phyloP scores from a whole-genome alignment of 30 jellyfish, hydroid and myxozoan genomes.

The Pseudorhiza aurosa region DNA sequence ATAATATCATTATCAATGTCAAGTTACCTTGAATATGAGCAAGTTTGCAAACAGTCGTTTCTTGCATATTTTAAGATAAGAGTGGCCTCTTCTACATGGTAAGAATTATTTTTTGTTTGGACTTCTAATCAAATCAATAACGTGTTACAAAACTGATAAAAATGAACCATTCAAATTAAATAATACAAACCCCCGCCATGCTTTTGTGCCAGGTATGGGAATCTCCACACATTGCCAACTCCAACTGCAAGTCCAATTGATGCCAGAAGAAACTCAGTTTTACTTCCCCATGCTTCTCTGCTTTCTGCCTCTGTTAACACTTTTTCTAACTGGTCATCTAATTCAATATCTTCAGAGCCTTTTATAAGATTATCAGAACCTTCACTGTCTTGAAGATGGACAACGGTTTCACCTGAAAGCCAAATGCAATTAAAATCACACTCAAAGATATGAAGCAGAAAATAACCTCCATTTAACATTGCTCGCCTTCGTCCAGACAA shows the following conservation, averaged over 20 bases:
- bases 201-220: conserved; percentile 93
- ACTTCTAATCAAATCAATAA: no score
- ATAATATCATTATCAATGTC: no score
- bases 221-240: conserved; percentile 99
- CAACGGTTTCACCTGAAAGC: conserved; percentile 48
- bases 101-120: no score
- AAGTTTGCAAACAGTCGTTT: no score
- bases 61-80: no score
- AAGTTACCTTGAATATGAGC: no score
- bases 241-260: conserved; percentile 99
- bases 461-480: background rate
- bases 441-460: background rate
- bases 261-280: conserved; percentile 94
- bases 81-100: no score
- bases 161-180: background rate
- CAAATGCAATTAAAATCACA: background rate
- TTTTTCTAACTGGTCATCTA: conserved; percentile 51
- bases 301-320: conserved; percentile 78
- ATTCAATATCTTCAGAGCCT: conserved; percentile 32
- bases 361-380: conserved; percentile 36
- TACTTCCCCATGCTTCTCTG: conserved; percentile 98
- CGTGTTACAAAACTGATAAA: no score
- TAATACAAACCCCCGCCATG: conserved; percentile 95
- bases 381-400: conserved; percentile 61
- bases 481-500: no score